A percentile compares a stretch with the other conserved stretches of the same genome.
Conservation (phyloP, 2,113 vertebrate species). For the Forbesichthys agassizii region DNA sequence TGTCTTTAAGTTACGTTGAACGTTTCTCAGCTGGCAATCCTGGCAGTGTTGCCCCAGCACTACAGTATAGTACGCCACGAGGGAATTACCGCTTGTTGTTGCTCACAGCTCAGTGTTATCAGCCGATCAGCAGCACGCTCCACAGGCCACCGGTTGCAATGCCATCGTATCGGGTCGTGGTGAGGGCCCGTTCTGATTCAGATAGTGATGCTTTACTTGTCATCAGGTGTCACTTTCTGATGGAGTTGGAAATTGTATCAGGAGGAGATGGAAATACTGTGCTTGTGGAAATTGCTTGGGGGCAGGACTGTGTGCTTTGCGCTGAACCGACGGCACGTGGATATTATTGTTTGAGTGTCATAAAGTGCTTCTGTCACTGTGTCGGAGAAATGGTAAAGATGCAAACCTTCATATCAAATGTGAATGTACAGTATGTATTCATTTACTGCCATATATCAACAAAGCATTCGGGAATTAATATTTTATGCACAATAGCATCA, state of each 20-base stretch:
- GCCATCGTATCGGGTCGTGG: background rate
- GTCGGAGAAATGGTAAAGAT: too few species aligned
- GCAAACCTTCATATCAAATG: too few species aligned
- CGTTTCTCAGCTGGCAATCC: conserved; percentile 30
- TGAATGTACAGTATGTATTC: too few species aligned
- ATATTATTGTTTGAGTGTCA: background rate
- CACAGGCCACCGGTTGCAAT: background rate
- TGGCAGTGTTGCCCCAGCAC: conserved; percentile 9
- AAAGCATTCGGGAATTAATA: too few species aligned
- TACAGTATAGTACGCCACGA: conserved; percentile 4
- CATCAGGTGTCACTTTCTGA: conserved; percentile 32
- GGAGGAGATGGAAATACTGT: too few species aligned
- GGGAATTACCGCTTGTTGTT: conserved; percentile 52
- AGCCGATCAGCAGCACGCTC: conserved; percentile 26
- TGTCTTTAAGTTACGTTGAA: conserved; percentile 27
- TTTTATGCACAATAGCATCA: too few species aligned
- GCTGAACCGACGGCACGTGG: background rate
- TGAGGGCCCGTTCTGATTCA: conserved; percentile 29
- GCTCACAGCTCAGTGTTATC: conserved; percentile 27
- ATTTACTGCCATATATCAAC: too few species aligned
- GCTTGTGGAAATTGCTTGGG: background rate
- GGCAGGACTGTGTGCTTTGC: conserved; percentile 16
- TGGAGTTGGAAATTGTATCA: conserved; percentile 15
- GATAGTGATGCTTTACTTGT: conserved; percentile 33
- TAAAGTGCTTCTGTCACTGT: too few species aligned